Evolutionary conservation across 2,888 invertebrate genomes (phyloP).

Genomic region (Acanthoscelides obtectus): DNA sequence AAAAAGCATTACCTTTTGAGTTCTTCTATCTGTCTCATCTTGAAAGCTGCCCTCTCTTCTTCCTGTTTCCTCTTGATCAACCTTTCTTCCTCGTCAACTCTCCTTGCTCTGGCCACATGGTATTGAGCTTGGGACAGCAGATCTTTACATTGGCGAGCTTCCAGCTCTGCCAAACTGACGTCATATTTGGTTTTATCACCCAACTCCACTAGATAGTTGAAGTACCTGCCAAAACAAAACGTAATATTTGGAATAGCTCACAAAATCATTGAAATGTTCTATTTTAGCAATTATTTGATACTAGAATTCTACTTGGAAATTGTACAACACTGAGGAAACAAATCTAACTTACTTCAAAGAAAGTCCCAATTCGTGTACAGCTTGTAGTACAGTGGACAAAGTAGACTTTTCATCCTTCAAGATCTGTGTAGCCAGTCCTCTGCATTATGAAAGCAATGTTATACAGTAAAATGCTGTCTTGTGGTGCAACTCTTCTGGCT

Average conservation of each 20-base stretch:
- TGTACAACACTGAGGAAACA: too few relatives aligned
- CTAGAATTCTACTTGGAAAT: too few relatives aligned
- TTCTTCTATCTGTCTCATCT: constrained; percentile 58
- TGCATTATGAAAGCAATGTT: constrained; percentile 93
- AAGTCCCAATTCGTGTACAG: constrained; percentile 90
- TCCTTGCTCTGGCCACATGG: constrained; percentile 85
- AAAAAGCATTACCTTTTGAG: constrained; percentile 37
- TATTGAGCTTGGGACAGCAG: constrained; percentile 94
- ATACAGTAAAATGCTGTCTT: constrained; percentile 87
- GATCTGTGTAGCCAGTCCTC: constrained; percentile 83
- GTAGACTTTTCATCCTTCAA: constrained; percentile 92
- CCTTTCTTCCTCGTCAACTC: constrained; percentile 91
- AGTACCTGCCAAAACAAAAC: constrained; percentile 71
- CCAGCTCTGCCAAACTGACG: constrained; percentile 72
- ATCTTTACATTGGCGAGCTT: constrained; percentile 92
- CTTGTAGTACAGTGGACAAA: constrained; percentile 80
- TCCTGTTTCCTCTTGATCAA: constrained; percentile 82
- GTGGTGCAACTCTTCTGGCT: constrained; percentile 89
- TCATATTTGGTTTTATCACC: constrained; percentile 77
- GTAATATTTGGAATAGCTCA: too few relatives aligned
- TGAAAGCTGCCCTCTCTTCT: constrained; percentile 80
- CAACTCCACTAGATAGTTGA: constrained; percentile 70
- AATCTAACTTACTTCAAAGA: constrained; percentile 67
- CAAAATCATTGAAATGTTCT: too few relatives aligned
- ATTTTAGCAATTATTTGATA: too few relatives aligned